Conservation (phyloP, 2,113 vertebrate species). For the Anseranas semipalmata region DNA sequence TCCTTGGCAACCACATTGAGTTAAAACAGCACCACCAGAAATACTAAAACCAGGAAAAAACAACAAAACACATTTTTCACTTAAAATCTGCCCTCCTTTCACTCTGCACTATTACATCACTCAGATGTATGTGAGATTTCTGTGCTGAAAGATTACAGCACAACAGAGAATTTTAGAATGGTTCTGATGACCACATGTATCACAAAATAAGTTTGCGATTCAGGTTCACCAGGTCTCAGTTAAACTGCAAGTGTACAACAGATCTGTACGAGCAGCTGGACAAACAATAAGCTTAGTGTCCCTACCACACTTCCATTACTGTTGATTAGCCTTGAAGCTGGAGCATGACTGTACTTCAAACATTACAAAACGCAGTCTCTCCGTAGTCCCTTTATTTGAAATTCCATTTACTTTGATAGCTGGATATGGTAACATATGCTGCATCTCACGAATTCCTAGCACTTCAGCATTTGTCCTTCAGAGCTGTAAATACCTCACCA, state of each 20-base stretch:
- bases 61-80: background rate
- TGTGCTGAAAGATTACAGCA: background rate
- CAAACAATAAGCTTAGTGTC: background rate
- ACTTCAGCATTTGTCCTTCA: background rate
- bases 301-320: background rate
- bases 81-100: background rate
- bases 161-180: background rate
- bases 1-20: background rate
- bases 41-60: background rate
- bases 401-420: background rate
- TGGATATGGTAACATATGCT: background rate
- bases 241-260: background rate
- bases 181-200: background rate
- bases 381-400: background rate
- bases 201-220: background rate
- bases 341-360: background rate
- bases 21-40: background rate
- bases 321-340: background rate
- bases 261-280: background rate
- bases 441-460: background rate
- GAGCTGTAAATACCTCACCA: background rate
- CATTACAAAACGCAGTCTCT: background rate
- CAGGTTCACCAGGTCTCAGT: background rate
- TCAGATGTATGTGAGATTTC: background rate
- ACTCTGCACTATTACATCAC: background rate